phyloP scores from a whole-genome alignment of 2,113 vertebrate genomes.

The Pseudorasbora parva region DNA sequence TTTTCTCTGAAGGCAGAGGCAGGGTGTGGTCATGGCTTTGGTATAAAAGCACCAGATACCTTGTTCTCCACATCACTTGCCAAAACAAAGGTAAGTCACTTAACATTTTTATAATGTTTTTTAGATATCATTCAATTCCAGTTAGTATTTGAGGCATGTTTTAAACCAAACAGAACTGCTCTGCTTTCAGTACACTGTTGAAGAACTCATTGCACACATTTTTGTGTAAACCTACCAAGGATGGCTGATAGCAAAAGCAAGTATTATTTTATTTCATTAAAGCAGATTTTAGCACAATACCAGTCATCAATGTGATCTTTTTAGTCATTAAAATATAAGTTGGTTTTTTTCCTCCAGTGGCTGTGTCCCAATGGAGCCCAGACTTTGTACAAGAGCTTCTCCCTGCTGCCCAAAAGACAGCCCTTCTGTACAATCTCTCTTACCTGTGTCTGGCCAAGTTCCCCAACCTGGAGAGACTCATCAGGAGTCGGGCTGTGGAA shows the following conservation, averaged over 20 bases:
- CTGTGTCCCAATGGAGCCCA: neutral
- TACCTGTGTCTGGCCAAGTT: neutral
- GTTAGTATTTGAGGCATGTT: neutral
- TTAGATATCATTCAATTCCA: neutral
- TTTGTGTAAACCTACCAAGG: neutral
- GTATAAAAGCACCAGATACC: neutral
- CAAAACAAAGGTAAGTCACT: neutral
- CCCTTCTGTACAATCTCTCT: too few relatives aligned
- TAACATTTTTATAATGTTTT: neutral
- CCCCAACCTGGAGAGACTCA: slow-evolving; percentile 6
- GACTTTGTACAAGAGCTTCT: too few relatives aligned
- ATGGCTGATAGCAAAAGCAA: slow-evolving; percentile 32
- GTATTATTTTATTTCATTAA: neutral
- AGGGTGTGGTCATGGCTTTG: neutral
- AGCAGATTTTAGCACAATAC: neutral
- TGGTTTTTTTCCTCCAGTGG: neutral
- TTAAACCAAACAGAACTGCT: neutral
- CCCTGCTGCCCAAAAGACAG: too few relatives aligned
- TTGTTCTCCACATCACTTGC: neutral
- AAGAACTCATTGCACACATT: neutral
- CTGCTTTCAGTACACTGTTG: neutral
- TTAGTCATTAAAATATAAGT: neutral
- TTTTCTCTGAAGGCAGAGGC: neutral
- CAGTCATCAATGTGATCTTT: neutral
- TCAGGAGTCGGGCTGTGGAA: slow-evolving; percentile 26